These are phyloP conservation scores for Macrophya annulata DNA, from an alignment of 2,888 invertebrate species.

Conservation along the genomic window DNA sequence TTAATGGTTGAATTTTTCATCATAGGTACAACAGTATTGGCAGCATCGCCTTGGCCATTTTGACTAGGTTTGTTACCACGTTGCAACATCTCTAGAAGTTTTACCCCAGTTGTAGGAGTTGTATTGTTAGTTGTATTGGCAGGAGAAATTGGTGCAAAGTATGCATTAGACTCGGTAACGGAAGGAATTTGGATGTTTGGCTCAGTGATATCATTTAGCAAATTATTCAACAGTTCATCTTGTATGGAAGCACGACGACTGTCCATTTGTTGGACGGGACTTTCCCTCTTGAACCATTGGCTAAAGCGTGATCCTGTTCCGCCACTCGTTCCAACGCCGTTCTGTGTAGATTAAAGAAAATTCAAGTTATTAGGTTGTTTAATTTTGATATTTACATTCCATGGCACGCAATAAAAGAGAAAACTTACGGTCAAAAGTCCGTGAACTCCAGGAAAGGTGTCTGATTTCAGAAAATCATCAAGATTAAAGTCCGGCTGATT, in stretches of 20 bases:
- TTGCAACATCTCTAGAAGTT: slow-evolving; percentile 87
- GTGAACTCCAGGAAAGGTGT: slow-evolving; percentile 88
- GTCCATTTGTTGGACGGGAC: slow-evolving; percentile 80
- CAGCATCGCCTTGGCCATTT: slow-evolving; percentile 75
- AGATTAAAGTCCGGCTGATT: slow-evolving; percentile 85
- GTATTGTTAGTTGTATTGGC: slow-evolving; percentile 80
- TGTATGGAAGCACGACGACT: slow-evolving; percentile 83
- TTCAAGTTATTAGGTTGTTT: slow-evolving; percentile 23
- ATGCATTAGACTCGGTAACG: slow-evolving; percentile 82
- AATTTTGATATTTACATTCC: not conserved
- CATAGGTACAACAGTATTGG: slow-evolving; percentile 68
- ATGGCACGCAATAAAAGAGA: not conserved
- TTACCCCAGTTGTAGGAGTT: slow-evolving; percentile 73
- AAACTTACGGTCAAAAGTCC: slow-evolving; percentile 86
- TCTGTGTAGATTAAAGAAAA: slow-evolving; percentile 79
- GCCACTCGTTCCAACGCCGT: slow-evolving; percentile 83
- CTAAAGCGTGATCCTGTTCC: slow-evolving; percentile 87
- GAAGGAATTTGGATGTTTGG: slow-evolving; percentile 78
- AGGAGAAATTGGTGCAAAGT: slow-evolving; percentile 88
- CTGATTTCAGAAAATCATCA: slow-evolving; percentile 92
- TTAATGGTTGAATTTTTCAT: slow-evolving; percentile 77
- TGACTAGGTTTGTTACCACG: slow-evolving; percentile 83
- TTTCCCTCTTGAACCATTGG: slow-evolving; percentile 90
- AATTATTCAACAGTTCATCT: slow-evolving; percentile 84
- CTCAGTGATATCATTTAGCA: slow-evolving; percentile 83